Evolutionary conservation across 1,140 invertebrate genomes (phyloP), one percentile per base, ranked within the genome.

Genomic region (Diplogasteroides magnus): DNA sequence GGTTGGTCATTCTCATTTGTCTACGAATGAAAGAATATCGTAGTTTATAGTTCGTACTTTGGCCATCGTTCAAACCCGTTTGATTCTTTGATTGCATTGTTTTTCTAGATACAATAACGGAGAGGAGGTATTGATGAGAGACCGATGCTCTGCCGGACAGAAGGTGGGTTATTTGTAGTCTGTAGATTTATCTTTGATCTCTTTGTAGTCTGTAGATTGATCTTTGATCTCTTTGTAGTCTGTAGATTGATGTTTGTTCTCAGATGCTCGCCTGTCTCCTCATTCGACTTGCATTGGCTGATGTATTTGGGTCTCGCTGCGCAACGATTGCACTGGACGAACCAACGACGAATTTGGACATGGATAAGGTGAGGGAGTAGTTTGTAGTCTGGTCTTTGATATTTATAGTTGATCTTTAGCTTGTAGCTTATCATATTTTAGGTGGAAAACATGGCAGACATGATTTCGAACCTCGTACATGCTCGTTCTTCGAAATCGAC

Each of bases 271-370:
- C 82, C 28, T 83, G 78, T 57, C 76, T 82, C 63, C 91, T 99
- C 56, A 97, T 99, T 79, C 87, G 97, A 64, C 88, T 99, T 81
- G 95, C 96, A 15, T 85, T 99, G 62, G 94, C 95, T 0, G 93
- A 98, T 83, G 94, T 93, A 1, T 98, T 99, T 78, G 91, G 89
- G 83, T 82, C 87, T 28, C 90, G 93, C 77, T 99, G 95, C 85
- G 93, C 93, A 19, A 90, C 99, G 67, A 84, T 99, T 26, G 92
- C 96, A 0, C 83, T 99, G 19, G 97, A 99, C 85, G 97, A 99
- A 86, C 97, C 97, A 0, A 99, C 97, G 0, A 98, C 97, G 3
- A 99, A 98, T 87, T 86, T 98, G 73, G 97, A 99, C 85, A 85
- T 88, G 64, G 88, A 89, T 62, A 98, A 98, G 85, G 91, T 97